Percentiles rank a stretch among this genome's conserved stretches.
These are phyloP conservation scores for Anabacerthia variegaticeps DNA, from an alignment of 2,797 vertebrate species.

Conservation along the genomic window DNA sequence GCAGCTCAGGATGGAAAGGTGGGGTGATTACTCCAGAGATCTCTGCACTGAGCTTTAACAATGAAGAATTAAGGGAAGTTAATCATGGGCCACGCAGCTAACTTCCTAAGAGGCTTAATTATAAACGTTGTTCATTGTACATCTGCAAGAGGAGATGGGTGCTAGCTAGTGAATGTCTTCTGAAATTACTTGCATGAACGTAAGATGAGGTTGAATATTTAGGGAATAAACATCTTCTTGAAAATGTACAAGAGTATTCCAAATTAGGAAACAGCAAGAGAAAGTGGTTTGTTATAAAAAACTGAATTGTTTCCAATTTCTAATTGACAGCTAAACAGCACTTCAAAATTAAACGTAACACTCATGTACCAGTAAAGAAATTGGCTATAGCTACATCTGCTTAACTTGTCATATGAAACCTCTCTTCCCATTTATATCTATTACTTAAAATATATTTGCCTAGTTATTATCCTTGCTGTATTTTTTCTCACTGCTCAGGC, in stretches of 20 bases:
- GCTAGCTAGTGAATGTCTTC: background rate
- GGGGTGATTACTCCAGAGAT: constrained; percentile 21
- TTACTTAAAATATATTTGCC: background rate
- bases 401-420: constrained; percentile 6
- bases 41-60: constrained; percentile 17
- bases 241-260: background rate
- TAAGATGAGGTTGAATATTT: constrained; percentile 1
- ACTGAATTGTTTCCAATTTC: background rate
- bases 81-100: background rate
- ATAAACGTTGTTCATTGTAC: constrained; percentile 22
- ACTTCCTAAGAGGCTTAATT: constrained; percentile 67
- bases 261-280: background rate
- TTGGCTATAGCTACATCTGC: background rate
- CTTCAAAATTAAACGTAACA: constrained; percentile 2
- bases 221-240: background rate
- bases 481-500: background rate
- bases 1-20: background rate
- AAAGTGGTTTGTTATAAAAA: background rate
- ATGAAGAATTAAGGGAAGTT: constrained; percentile 48
- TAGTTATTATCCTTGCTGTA: background rate
- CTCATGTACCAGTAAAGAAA: background rate
- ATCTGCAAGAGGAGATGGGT: constrained; percentile 22
- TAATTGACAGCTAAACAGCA: background rate
- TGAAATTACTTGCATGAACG: background rate
- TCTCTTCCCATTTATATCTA: constrained; percentile 19